These are phyloP conservation scores for Centrocercus urophasianus DNA, from an alignment of 2,113 vertebrate species.

Conservation along the genomic window DNA sequence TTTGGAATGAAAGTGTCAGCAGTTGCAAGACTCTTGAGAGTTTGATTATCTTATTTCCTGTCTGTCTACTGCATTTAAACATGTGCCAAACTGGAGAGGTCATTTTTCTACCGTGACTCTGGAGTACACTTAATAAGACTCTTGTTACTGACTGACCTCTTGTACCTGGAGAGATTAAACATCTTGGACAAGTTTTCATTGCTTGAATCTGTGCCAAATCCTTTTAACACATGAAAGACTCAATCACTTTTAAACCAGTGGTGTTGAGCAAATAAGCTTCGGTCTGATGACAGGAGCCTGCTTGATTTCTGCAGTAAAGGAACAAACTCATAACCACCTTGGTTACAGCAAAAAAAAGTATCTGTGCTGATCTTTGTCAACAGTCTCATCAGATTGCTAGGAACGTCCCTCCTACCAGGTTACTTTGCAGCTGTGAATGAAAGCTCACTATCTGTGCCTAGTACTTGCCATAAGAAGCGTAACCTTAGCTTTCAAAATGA, in stretches of 20 bases:
- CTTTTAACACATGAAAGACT: background rate
- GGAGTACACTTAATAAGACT: constrained; percentile 24
- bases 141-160: constrained; percentile 17
- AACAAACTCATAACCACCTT: background rate
- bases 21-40: background rate
- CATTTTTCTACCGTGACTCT: background rate
- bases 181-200: constrained; percentile 22
- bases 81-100: background rate
- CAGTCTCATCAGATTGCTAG: background rate
- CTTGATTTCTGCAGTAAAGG: constrained; percentile 14
- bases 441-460: background rate
- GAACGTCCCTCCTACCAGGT: background rate
- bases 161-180: constrained; percentile 24
- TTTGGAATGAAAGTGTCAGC: constrained; percentile 12
- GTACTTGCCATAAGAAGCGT: background rate
- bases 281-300: background rate
- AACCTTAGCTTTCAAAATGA: constrained; percentile 11
- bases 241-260: constrained; percentile 7
- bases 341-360: background rate
- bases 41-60: background rate
- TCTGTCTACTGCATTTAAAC: background rate
- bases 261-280: background rate
- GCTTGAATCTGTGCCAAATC: constrained; percentile 9
- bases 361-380: background rate
- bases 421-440: background rate